These are phyloP conservation scores for Karalla daura DNA, from an alignment of 2,797 vertebrate genomes.

Conservation along the genomic window DNA sequence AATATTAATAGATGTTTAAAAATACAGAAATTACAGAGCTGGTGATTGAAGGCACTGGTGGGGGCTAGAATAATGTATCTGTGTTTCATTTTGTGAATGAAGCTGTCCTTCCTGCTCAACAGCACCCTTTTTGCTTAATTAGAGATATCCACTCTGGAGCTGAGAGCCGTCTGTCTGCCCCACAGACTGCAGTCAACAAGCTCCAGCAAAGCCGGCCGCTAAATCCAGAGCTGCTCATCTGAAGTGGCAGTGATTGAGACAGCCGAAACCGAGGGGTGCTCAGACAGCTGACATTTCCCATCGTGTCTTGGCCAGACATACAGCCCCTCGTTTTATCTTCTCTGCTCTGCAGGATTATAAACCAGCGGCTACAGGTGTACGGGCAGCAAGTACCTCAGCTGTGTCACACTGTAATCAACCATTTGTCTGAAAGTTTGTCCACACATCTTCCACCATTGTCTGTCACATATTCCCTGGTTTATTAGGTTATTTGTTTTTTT, in stretches of 20 bases:
- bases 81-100: slow-evolving; percentile 30
- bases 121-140: slow-evolving; percentile 34
- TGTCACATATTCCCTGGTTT: too few relatives aligned
- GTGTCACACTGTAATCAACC: neutral
- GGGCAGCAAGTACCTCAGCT: slow-evolving; percentile 2
- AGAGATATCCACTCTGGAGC: neutral
- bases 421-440: neutral
- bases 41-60: neutral
- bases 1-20: neutral
- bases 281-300: slow-evolving; percentile 66
- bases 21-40: neutral
- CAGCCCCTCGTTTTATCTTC: slow-evolving; percentile 11
- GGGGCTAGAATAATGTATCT: neutral
- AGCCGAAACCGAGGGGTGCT: slow-evolving; percentile 27
- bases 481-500: slow-evolving; percentile 6
- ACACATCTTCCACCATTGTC: too few relatives aligned
- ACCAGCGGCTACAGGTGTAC: slow-evolving; percentile 2
- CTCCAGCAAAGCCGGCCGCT: slow-evolving; percentile 11
- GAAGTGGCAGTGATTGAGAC: slow-evolving; percentile 53
- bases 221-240: slow-evolving; percentile 44
- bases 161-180: slow-evolving; percentile 10
- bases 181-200: slow-evolving; percentile 17
- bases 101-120: slow-evolving; percentile 16
- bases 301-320: slow-evolving; percentile 56
- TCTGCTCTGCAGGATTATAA: slow-evolving; percentile 9